Base-by-base conservation (phyloP, 1,140 invertebrate species). In the Trypoxylus dichotomus region DNA sequence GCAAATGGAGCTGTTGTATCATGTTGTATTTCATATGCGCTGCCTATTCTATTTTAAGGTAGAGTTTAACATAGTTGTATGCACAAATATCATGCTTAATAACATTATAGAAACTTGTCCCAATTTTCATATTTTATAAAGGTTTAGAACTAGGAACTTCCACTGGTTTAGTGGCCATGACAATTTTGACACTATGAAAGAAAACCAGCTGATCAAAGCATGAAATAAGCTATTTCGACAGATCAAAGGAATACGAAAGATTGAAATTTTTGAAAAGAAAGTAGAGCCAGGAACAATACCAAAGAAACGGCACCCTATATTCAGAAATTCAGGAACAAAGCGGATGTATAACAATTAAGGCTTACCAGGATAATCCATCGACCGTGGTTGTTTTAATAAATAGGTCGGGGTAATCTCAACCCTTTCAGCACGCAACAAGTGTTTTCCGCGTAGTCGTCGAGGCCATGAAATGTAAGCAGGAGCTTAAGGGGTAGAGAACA, bases 331-430 rank as follows among this genome's bases (percentile, higher is more conserved):
- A 19, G 19, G 60, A 68, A 68, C 60, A 68, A 68, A n/a, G 60
- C 11, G 60, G 24, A 24, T 29, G 60, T 68, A 68, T 29, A 68
- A 68, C 60, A 68, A 68, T 68, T 68, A 68, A 68, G 27, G 60
- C 60, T 68, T 24, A 68, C 19, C 60, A 10, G 60, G 60, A 19
- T 68, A 68, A 68, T 68, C 60, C 60, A 24, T 24, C 60, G 60
- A 68, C 60, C 60, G 60, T 25, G 60, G 60, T 29, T 68, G 60
- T 68, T 68, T 68, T 68, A 68, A 68, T 68, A 68, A 68, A 68
- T 24, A 25, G 60, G 1, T 2, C 8, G 60, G 21, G 60, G 27
- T 68, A 27, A 68, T 10, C 27, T 29, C 21, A 68, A 25, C 60
- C 60, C 27, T 68, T 68, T 29, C 21, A 68, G 24, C 24, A 24